Evolutionary conservation across 2,113 vertebrate genomes (phyloP).

Genomic region (Scolopax mira): DNA sequence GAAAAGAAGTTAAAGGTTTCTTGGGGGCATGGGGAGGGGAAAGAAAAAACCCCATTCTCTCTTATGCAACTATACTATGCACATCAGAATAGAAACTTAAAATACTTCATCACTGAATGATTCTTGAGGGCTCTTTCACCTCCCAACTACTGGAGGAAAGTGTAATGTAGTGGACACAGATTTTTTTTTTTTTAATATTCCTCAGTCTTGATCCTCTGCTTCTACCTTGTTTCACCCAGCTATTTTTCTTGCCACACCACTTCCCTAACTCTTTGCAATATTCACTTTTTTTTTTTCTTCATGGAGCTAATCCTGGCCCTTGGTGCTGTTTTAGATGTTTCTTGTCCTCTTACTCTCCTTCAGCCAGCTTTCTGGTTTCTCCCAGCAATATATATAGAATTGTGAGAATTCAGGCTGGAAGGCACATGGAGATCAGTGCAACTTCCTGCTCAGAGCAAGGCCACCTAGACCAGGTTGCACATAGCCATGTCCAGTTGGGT

Average conservation of each 20-base stretch:
- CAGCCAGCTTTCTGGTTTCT: neutral
- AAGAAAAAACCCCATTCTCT: neutral
- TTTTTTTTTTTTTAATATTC: neutral
- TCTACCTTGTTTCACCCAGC: neutral
- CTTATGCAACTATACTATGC: neutral
- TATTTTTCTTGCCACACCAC: neutral
- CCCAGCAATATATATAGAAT: fast-evolving
- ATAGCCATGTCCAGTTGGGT: fast-evolving
- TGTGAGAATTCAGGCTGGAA: neutral
- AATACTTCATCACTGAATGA: neutral
- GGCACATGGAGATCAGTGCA: neutral
- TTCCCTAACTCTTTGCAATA: neutral
- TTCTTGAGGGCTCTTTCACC: neutral
- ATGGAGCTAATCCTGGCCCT: neutral
- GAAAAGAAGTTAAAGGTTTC: slow-evolving; percentile 7
- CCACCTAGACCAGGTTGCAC: neutral
- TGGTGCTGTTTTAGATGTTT: neutral
- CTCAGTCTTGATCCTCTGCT: neutral
- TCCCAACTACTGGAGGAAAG: neutral
- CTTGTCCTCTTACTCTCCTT: neutral
- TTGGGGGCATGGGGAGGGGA: neutral
- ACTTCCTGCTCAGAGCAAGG: neutral
- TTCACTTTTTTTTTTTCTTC: neutral
- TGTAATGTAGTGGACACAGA: neutral
- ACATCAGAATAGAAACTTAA: neutral